A percentile compares a stretch with the other conserved stretches of the same genome.
Evolutionary conservation across 37 sponge, comb jelly and placozoan genomes (phyloP).

Genomic region (Eunapius fragilis): DNA sequence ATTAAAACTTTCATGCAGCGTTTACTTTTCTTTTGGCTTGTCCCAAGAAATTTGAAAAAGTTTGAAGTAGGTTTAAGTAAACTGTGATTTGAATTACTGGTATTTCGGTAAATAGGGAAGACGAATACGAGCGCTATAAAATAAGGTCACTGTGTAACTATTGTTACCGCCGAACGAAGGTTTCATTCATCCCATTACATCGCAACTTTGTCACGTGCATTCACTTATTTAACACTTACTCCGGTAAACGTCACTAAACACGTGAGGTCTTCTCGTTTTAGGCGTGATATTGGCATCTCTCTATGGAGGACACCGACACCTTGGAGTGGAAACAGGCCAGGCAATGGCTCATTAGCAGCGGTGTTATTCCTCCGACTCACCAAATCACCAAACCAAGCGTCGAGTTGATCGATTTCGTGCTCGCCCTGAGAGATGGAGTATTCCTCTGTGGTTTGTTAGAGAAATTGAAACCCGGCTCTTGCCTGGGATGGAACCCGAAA

Average conservation of each 20-base stretch:
- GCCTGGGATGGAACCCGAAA: constrained; percentile 27
- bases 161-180: background rate
- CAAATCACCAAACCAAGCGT: constrained; percentile 81
- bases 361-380: constrained; percentile 79
- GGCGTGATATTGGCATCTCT: too few species aligned
- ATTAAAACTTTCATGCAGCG: too few species aligned
- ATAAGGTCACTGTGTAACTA: too few species aligned
- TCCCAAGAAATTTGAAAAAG: too few species aligned
- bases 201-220: background rate
- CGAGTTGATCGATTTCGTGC: constrained; percentile 84
- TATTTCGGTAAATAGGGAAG: too few species aligned
- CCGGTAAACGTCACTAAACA: too few species aligned
- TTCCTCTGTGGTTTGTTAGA: constrained; percentile 74
- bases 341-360: constrained; percentile 87
- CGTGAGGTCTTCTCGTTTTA: too few species aligned
- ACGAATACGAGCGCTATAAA: too few species aligned
- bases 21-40: too few species aligned
- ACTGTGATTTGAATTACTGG: too few species aligned
- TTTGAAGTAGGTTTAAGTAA: too few species aligned
- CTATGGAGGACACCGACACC: constrained; percentile 21
- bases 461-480: constrained; percentile 53
- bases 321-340: constrained; percentile 86
- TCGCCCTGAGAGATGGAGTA: constrained; percentile 85
- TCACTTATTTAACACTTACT: background rate
- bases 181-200: background rate